A percentile compares a stretch with the other conserved stretches of the same genome.
phyloP scores from a whole-genome alignment of 2,888 invertebrate species.

The Nymphalis polychloros region DNA sequence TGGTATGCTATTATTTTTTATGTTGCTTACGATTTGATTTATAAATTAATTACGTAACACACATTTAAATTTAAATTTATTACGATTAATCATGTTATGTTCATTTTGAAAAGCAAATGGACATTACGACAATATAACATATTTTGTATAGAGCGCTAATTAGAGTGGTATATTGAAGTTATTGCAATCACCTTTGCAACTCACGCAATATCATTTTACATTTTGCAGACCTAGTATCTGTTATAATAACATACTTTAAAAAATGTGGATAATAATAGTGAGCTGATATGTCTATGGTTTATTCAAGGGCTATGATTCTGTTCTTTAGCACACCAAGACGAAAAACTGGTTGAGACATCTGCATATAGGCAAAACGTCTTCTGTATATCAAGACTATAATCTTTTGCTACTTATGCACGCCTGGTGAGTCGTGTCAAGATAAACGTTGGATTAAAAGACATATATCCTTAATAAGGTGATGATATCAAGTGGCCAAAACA shows the following conservation, averaged over 20 bases:
- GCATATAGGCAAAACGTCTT: conserved; percentile 41
- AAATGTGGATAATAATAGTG: neutral
- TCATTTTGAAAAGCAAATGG: too few species aligned
- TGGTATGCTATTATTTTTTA: too few species aligned
- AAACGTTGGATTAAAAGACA: conserved; percentile 35
- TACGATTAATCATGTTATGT: too few species aligned
- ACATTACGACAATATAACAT: too few species aligned
- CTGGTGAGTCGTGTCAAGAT: conserved; percentile 35
- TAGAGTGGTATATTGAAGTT: too few species aligned
- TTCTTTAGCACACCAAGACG: conserved; percentile 28
- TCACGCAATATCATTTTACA: neutral
- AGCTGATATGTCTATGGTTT: conserved; percentile 9
- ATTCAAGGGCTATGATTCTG: conserved; percentile 55
- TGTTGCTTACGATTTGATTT: too few species aligned
- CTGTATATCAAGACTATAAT: conserved; percentile 38
- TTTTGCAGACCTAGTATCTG: neutral
- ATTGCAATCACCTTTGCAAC: neutral
- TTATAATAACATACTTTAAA: neutral
- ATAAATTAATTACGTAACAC: too few species aligned
- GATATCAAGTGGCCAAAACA: conserved; percentile 37
- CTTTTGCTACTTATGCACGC: conserved; percentile 37
- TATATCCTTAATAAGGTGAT: conserved; percentile 33
- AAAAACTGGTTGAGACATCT: conserved; percentile 50
- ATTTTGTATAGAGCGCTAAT: too few species aligned
- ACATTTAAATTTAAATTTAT: too few species aligned